Conservation (phyloP, 2,113 vertebrate genomes). For the Paramisgurnus dabryanus region DNA sequence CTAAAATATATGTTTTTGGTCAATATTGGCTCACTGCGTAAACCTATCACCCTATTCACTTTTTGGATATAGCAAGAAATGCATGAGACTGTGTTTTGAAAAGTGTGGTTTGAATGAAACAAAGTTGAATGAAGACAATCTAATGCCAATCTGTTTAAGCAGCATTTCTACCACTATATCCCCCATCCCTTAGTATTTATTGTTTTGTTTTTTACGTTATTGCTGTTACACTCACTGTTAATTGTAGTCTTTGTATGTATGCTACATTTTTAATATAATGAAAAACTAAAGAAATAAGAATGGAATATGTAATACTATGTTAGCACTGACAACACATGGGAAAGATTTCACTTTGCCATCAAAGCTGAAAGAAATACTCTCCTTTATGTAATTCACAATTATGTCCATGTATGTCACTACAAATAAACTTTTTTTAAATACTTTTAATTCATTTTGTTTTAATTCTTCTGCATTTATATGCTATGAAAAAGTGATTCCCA, state of each 20-base stretch:
- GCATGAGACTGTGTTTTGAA: background rate
- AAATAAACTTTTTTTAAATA: background rate
- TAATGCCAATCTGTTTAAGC: background rate
- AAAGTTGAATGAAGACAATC: background rate
- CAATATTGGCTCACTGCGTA: background rate
- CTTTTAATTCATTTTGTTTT: background rate
- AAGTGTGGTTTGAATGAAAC: background rate
- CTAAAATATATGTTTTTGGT: background rate
- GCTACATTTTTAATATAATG: background rate
- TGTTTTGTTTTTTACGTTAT: background rate
- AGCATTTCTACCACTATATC: background rate
- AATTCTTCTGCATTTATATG: slow-evolving; percentile 2
- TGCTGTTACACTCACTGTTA: background rate
- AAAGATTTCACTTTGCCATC: background rate
- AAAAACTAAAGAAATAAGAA: background rate
- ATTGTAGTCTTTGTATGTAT: background rate
- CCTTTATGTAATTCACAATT: background rate
- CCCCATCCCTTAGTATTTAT: background rate
- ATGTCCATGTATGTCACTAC: slow-evolving; percentile 8
- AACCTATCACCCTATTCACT: background rate
- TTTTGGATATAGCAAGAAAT: background rate
- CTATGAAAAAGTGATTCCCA: no score
- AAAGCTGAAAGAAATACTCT: background rate
- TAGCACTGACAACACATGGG: slow-evolving; percentile 8
- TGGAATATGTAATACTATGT: background rate